Percentiles rank a stretch among this genome's conserved stretches.
These are phyloP conservation scores for Tridacna crocea DNA, from an alignment of 2,888 invertebrate species.

Conservation along the genomic window DNA sequence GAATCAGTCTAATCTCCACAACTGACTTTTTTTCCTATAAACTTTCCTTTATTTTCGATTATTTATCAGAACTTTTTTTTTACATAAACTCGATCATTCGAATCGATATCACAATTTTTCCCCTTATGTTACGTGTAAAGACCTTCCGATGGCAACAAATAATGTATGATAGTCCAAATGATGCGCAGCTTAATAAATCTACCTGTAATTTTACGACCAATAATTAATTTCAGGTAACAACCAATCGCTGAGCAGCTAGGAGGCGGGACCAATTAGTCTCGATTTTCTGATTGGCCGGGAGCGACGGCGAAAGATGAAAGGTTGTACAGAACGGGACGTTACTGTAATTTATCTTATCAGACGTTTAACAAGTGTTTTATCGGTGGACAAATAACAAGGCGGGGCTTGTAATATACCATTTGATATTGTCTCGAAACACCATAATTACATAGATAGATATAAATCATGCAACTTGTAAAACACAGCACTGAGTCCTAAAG, in stretches of 20 bases:
- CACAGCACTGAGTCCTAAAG: neutral
- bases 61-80: neutral
- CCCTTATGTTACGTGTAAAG: constrained; percentile 10
- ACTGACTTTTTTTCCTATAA: no score
- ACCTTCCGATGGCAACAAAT: constrained; percentile 4
- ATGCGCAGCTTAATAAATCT: constrained; percentile 55
- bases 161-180: constrained; percentile 18
- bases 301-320: constrained; percentile 20
- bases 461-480: neutral
- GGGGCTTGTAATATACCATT: constrained; percentile 18
- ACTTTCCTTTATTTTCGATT: neutral
- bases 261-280: constrained; percentile 38
- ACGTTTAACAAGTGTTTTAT: constrained; percentile 23
- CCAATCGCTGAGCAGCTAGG: constrained; percentile 38
- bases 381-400: constrained; percentile 12
- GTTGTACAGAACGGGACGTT: constrained; percentile 7
- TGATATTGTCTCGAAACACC: constrained; percentile 19
- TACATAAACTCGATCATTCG: neutral
- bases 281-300: constrained; percentile 49
- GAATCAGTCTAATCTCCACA: no score
- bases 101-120: neutral
- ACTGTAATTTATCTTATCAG: constrained; percentile 23
- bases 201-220: constrained; percentile 55
- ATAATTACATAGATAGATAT: constrained; percentile 19
- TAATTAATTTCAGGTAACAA: constrained; percentile 35